Base-by-base conservation (phyloP, 2,113 vertebrate species). In the Carollia perspicillata region DNA sequence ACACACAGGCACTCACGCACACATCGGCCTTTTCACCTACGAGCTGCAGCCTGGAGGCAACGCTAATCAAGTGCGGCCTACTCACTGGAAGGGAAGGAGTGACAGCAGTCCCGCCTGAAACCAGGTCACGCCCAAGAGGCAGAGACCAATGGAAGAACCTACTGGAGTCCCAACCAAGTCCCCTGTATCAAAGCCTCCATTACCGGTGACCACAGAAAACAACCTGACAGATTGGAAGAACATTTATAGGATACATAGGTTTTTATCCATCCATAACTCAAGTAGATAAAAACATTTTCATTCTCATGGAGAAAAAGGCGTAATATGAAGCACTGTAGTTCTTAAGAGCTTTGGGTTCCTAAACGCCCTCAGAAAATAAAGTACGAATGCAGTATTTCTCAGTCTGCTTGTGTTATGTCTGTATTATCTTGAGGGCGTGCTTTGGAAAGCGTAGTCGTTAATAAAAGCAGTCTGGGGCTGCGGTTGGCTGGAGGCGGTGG, bases 51-150 rank as follows among this genome's bases (percentile, higher is more conserved):
- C n/a, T n/a, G n/a, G n/a, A n/a, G n/a, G n/a, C n/a, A n/a, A n/a
- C n/a, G n/a, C n/a, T n/a, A n/a, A n/a, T n/a, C n/a, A n/a, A n/a
- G n/a, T n/a, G n/a, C n/a, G n/a, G n/a, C n/a, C n/a, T n/a, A n/a
- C n/a, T n/a, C n/a, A n/a, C n/a, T n/a, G n/a, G n/a, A n/a, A n/a
- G n/a, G n/a, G n/a, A n/a, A n/a, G n/a, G n/a, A n/a, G n/a, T n/a
- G n/a, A n/a, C n/a, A n/a, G n/a, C n/a, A n/a, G n/a, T n/a, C n/a
- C n/a, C n/a, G n/a, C 65, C 13, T 66, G 40, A 93, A 95, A 89
- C 30, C 84, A 35, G 72, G 85, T 95, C 93, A 84, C 94, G 55
- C 74, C 83, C 75, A 87, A 83, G 26, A 96, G 74, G 89, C 58
- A 3, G 69, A 69, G 69, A 81, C 37, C 88, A 90, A 95, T 81